These are phyloP conservation scores for Geotrupes spiniger DNA, from an alignment of 2,888 invertebrate genomes.

Conservation along the genomic window DNA sequence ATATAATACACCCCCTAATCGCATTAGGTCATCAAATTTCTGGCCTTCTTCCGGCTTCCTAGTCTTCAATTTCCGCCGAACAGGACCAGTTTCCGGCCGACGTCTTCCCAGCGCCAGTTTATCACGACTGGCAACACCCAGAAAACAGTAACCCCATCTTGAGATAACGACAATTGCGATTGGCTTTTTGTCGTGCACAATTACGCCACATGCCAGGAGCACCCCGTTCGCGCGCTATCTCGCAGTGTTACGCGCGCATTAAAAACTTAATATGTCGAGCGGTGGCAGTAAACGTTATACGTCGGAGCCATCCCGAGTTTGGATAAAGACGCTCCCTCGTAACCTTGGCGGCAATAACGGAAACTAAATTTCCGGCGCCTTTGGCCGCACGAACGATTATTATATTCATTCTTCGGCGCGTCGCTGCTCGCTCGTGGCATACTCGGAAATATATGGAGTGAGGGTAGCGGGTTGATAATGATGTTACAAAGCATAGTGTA, in stretches of 20 bases:
- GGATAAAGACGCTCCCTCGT: conserved; percentile 29
- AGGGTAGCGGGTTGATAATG: conserved; percentile 11
- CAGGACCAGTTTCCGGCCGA: conserved; percentile 24
- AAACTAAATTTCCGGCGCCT: conserved; percentile 45
- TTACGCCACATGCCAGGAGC: neutral
- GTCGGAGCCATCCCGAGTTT: conserved; percentile 21
- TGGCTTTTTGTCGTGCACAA: neutral
- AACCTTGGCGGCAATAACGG: conserved; percentile 38
- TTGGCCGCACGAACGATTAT: conserved; percentile 43
- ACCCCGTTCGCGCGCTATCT: neutral
- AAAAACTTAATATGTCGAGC: conserved; percentile 16
- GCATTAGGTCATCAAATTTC: conserved; percentile 24
- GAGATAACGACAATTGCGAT: neutral
- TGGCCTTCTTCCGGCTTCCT: conserved; percentile 23
- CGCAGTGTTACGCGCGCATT: conserved; percentile 8
- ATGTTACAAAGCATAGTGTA: conserved; percentile 15
- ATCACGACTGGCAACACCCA: neutral
- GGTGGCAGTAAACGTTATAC: conserved; percentile 7
- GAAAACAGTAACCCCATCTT: neutral
- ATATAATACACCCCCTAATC: conserved; percentile 21
- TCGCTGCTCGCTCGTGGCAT: conserved; percentile 21
- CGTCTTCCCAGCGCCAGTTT: conserved; percentile 10
- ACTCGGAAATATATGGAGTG: conserved; percentile 13
- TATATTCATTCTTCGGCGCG: conserved; percentile 43
- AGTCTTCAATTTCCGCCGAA: conserved; percentile 25